Evolutionary conservation across 2,113 vertebrate species (phyloP).

Genomic region (Trichechus manatus): DNA sequence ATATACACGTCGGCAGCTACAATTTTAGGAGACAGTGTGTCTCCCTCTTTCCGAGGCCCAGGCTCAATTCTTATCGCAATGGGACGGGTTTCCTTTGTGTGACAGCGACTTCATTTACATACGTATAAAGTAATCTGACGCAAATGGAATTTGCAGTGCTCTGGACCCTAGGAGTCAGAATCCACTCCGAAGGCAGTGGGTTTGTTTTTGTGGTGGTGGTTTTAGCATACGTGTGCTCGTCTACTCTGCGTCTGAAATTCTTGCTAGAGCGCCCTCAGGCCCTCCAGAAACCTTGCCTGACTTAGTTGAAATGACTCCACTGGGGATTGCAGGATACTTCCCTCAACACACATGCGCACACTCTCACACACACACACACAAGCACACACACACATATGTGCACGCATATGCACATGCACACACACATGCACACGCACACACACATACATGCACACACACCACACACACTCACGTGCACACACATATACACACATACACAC

Average conservation of each 20-base stretch:
- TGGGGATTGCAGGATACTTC: neutral
- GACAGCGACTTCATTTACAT: neutral
- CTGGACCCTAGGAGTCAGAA: neutral
- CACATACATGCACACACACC: too few relatives aligned
- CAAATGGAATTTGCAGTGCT: neutral
- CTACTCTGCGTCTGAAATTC: neutral
- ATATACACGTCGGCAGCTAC: fast-evolving
- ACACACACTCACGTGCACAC: too few relatives aligned
- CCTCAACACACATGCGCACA: neutral
- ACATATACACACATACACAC: too few relatives aligned
- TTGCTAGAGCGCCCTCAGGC: neutral
- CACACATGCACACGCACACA: too few relatives aligned
- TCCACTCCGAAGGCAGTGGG: neutral
- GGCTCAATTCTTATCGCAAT: neutral
- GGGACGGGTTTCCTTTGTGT: neutral
- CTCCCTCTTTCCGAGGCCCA: neutral
- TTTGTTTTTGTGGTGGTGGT: neutral
- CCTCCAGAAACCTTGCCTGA: neutral
- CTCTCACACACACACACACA: neutral
- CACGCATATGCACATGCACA: neutral
- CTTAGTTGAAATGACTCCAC: neutral
- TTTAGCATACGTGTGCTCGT: neutral
- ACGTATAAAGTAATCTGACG: neutral
- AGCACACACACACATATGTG: neutral
- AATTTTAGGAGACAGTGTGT: neutral